These are phyloP conservation scores for Acropora tenuis DNA, from an alignment of 64 coral and sea anemone species.

Conservation along the genomic window DNA sequence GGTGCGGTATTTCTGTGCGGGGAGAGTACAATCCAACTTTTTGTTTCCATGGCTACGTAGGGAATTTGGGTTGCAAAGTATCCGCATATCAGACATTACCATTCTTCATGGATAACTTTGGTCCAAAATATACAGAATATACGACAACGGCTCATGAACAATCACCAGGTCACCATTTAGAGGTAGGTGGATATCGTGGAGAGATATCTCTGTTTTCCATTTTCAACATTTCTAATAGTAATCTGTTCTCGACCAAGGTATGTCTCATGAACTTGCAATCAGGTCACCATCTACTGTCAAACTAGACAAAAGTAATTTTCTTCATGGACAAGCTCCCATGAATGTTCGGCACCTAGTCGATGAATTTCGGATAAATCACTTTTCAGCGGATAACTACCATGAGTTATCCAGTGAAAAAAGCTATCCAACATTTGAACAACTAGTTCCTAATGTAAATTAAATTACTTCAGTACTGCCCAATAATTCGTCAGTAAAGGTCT, in stretches of 20 bases:
- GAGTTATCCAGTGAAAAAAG: not conserved
- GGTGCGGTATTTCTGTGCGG: not conserved
- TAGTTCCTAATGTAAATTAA: too few species aligned
- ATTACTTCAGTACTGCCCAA: not conserved
- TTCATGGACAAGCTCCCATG: too few species aligned
- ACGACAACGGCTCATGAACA: conserved; percentile 62
- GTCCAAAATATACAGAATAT: conserved; percentile 63
- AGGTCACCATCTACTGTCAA: too few species aligned
- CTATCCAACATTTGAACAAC: not conserved
- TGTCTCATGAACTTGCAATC: too few species aligned
- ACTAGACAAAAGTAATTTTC: too few species aligned
- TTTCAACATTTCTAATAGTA: not conserved
- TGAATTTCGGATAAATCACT: too few species aligned
- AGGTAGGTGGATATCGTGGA: conserved; percentile 13
- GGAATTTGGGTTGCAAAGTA: too few species aligned
- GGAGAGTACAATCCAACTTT: conserved; percentile 37
- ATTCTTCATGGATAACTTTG: conserved; percentile 66
- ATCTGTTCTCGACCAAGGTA: too few species aligned
- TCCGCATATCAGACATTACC: conserved; percentile 29
- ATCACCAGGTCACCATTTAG: conserved; percentile 60
- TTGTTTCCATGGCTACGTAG: conserved; percentile 63
- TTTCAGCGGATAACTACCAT: too few species aligned
- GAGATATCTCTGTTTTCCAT: not conserved
- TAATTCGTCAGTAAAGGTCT: not conserved
- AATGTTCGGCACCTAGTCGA: too few species aligned